Evolutionary conservation across 2,888 invertebrate genomes (phyloP).

Genomic region (Vesta saturnalis): DNA sequence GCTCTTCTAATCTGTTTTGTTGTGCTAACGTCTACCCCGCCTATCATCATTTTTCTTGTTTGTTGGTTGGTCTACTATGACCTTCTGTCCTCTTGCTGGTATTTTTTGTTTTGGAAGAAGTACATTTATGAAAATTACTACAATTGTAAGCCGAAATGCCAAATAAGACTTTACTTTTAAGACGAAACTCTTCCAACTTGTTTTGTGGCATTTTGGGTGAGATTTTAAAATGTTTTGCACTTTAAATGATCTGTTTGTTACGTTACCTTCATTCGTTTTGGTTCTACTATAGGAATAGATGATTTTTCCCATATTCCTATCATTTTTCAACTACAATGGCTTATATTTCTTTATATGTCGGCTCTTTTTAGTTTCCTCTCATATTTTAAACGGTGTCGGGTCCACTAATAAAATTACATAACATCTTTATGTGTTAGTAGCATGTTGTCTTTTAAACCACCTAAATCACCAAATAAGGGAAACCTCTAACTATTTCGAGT

Average conservation of each 20-base stretch:
- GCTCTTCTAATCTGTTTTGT: too few relatives aligned
- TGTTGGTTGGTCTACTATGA: neutral
- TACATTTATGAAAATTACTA: neutral
- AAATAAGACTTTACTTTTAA: neutral
- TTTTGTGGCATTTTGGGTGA: neutral
- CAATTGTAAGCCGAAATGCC: neutral
- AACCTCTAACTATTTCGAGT: neutral
- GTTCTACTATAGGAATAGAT: neutral
- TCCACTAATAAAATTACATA: neutral
- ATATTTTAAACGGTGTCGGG: neutral
- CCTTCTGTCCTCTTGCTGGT: neutral
- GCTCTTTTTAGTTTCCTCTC: too few relatives aligned
- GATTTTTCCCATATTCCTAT: neutral
- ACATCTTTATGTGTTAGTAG: neutral
- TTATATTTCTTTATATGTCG: neutral
- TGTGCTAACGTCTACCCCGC: neutral
- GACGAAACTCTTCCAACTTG: neutral
- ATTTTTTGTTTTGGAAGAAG: neutral
- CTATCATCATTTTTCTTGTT: neutral
- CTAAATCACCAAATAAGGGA: neutral
- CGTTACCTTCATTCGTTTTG: neutral
- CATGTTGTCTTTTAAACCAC: neutral
- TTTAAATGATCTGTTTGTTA: neutral
- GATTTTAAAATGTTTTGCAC: slow-evolving; percentile 2
- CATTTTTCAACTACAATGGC: neutral